Percentiles rank a stretch among this genome's conserved stretches.
phyloP scores from a whole-genome alignment of 2,797 vertebrate genomes.

The Triplophysa yarkandensis region DNA sequence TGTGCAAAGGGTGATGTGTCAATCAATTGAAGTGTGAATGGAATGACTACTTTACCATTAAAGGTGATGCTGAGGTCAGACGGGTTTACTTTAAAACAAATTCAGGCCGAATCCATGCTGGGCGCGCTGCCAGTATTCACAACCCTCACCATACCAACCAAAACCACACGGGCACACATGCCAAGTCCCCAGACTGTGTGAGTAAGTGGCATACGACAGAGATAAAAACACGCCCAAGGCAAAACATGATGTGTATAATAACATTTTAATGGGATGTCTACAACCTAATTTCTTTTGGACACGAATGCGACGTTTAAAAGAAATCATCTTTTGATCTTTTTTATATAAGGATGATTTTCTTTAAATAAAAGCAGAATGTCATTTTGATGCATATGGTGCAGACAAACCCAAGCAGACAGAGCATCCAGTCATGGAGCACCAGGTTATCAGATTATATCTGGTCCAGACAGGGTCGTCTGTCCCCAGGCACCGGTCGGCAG shows the following conservation, averaged over 20 bases:
- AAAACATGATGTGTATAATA: slow-evolving; percentile 14
- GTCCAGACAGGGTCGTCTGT: slow-evolving; percentile 18
- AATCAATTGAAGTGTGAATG: slow-evolving; percentile 44
- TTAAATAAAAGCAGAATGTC: neutral
- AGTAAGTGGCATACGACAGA: slow-evolving; percentile 42
- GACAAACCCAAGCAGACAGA: neutral
- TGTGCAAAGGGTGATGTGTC: slow-evolving; percentile 7
- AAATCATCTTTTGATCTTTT: too few species aligned
- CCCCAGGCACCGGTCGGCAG: slow-evolving; percentile 22
- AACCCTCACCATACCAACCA: slow-evolving; percentile 50
- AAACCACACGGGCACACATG: slow-evolving; percentile 20
- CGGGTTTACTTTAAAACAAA: slow-evolving; percentile 57
- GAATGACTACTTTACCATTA: slow-evolving; percentile 72
- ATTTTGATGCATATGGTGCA: neutral
- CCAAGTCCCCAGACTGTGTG: slow-evolving; percentile 50
- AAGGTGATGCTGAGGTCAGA: slow-evolving; percentile 70
- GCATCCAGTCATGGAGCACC: neutral
- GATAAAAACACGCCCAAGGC: neutral
- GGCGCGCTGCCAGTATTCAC: slow-evolving; percentile 66
- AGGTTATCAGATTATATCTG: slow-evolving; percentile 29
- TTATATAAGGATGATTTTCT: neutral
- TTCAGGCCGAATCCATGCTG: slow-evolving; percentile 66
- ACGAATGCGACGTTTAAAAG: neutral
- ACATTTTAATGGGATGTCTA: neutral
- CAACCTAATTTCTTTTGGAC: neutral